These are phyloP conservation scores for Oxytorus armatus DNA, from an alignment of 2,888 invertebrate species.

Conservation along the genomic window DNA sequence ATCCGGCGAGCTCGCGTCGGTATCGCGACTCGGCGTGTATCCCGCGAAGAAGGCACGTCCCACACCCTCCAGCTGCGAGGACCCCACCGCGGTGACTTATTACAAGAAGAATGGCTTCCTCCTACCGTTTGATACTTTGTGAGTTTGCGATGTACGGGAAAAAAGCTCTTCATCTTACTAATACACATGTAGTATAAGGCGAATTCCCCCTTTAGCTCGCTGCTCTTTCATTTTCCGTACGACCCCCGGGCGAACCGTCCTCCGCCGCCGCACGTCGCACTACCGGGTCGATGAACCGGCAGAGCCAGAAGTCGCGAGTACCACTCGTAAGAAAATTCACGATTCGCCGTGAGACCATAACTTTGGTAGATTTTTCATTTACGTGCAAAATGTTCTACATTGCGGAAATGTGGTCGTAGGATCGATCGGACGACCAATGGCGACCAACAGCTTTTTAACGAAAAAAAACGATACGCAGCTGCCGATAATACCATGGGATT, in stretches of 20 bases:
- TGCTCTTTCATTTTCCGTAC: conserved; percentile 38
- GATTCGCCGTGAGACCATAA: conserved; percentile 26
- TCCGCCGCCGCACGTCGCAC: neutral
- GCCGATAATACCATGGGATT: too few species aligned
- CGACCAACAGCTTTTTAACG: too few species aligned
- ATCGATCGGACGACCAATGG: too few species aligned
- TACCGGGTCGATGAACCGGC: conserved; percentile 53
- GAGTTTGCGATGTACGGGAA: conserved; percentile 67
- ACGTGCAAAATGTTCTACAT: neutral
- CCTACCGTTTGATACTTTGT: conserved; percentile 68
- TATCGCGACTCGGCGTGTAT: conserved; percentile 40
- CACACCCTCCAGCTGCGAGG: conserved; percentile 15
- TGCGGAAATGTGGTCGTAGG: too few species aligned
- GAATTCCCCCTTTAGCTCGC: conserved; percentile 54
- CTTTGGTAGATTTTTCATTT: neutral
- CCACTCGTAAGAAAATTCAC: conserved; percentile 33
- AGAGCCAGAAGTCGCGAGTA: conserved; percentile 48
- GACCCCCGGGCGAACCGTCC: conserved; percentile 15
- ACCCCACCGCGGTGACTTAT: conserved; percentile 61
- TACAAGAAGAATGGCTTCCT: conserved; percentile 68
- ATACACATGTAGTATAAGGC: conserved; percentile 63
- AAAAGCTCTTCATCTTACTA: conserved; percentile 68
- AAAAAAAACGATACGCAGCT: too few species aligned
- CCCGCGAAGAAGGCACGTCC: conserved; percentile 13
- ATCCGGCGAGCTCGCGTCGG: conserved; percentile 22